phyloP scores from a whole-genome alignment of 2,888 invertebrate genomes.

The Heliothis peltigera region DNA sequence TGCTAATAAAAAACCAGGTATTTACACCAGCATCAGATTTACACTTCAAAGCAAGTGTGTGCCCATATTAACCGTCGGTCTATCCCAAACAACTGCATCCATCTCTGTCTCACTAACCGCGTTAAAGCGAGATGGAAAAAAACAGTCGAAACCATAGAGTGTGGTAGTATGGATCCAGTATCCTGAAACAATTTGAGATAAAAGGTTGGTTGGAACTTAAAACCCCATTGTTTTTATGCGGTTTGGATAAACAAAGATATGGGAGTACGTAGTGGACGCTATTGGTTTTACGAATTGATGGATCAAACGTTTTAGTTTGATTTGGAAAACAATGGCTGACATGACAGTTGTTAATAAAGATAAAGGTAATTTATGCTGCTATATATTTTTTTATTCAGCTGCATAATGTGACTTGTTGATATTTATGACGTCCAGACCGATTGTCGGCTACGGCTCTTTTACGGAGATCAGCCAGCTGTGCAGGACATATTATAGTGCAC shows the following conservation, averaged over 20 bases:
- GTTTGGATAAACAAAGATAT: slow-evolving; percentile 63
- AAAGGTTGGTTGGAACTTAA: slow-evolving; percentile 58
- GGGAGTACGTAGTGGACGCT: slow-evolving; percentile 12
- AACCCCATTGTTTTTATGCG: slow-evolving; percentile 60
- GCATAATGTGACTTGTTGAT: too few species aligned
- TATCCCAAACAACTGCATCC: neutral
- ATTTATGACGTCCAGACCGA: too few species aligned
- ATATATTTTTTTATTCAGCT: too few species aligned
- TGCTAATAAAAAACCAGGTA: neutral
- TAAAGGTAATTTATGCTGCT: too few species aligned
- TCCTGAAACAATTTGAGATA: slow-evolving; percentile 65
- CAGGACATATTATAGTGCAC: too few species aligned
- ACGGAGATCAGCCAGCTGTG: too few species aligned
- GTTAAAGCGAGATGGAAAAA: slow-evolving; percentile 10
- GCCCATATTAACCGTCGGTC: neutral
- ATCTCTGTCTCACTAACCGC: slow-evolving; percentile 3
- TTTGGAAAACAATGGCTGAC: slow-evolving; percentile 1
- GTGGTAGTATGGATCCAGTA: slow-evolving; percentile 21
- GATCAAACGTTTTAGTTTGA: slow-evolving; percentile 31
- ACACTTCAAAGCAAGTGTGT: slow-evolving; percentile 1
- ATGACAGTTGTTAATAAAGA: too few species aligned
- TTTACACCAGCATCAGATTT: slow-evolving; percentile 9
- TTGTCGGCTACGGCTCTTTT: too few species aligned
- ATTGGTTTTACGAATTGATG: slow-evolving; percentile 40
- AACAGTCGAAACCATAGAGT: slow-evolving; percentile 27